phyloP scores from a whole-genome alignment of 2,113 vertebrate species.

The Semnornis frantzii region DNA sequence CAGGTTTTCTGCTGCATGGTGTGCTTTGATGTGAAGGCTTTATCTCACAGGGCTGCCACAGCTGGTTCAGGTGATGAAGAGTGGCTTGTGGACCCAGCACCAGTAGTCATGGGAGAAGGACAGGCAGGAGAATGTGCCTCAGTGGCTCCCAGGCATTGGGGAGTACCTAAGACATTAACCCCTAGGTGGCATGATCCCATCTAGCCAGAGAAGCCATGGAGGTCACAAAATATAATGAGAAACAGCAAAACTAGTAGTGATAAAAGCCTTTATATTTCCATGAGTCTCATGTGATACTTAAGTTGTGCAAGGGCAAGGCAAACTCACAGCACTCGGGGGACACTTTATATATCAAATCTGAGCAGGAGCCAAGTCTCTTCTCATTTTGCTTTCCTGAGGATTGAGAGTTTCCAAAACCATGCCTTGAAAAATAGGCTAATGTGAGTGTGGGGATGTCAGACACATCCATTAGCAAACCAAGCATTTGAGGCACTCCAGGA shows the following conservation, averaged over 20 bases:
- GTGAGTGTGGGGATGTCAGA: neutral
- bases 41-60: neutral
- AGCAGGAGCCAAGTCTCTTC: neutral
- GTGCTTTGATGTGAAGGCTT: neutral
- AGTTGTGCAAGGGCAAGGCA: neutral
- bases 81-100: neutral
- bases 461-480: neutral
- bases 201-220: neutral
- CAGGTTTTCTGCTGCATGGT: rapidly evolving
- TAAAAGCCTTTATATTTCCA: neutral
- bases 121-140: neutral
- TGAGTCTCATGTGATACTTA: neutral
- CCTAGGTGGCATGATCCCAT: neutral
- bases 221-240: neutral
- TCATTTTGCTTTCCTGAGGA: neutral
- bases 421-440: neutral
- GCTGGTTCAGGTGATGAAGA: neutral
- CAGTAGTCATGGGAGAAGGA: neutral
- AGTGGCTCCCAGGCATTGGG: neutral
- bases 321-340: neutral
- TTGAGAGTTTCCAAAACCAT: neutral
- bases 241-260: neutral
- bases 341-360: neutral
- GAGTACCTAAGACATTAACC: neutral
- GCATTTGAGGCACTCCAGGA: neutral